A percentile compares a stretch with the other conserved stretches of the same genome.
Conservation (phyloP, 1,140 invertebrate genomes). For the Diuraphis noxia region DNA sequence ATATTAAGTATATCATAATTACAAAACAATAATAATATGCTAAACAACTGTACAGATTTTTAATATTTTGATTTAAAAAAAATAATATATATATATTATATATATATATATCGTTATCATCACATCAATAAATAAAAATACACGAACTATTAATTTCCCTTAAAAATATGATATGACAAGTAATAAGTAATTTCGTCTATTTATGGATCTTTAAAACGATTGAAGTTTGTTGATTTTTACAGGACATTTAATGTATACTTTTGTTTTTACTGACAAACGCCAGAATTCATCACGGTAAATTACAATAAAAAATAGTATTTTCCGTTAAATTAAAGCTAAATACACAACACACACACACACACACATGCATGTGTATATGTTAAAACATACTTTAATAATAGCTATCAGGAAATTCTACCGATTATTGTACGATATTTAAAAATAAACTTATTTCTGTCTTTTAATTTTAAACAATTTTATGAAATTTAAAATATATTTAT, state of each 20-base stretch:
- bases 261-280: neutral
- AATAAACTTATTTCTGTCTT: neutral
- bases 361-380: too few species aligned
- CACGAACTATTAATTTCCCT: neutral
- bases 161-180: neutral
- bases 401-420: neutral
- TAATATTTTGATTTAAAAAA: too few species aligned
- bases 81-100: too few species aligned
- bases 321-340: slow-evolving; percentile 21
- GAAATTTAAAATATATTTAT: neutral
- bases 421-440: neutral
- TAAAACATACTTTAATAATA: neutral
- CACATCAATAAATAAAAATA: neutral
- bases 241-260: slow-evolving; percentile 31
- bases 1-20: neutral
- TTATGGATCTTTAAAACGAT: slow-evolving; percentile 12
- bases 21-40: too few species aligned
- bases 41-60: too few species aligned
- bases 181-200: slow-evolving; percentile 17
- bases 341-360: neutral
- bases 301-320: slow-evolving; percentile 39
- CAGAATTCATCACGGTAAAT: slow-evolving; percentile 26
- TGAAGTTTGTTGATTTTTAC: slow-evolving; percentile 25
- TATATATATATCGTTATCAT: neutral
- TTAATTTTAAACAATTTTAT: neutral